Conservation (phyloP, 2,888 invertebrate genomes). For the Arge pagana region DNA sequence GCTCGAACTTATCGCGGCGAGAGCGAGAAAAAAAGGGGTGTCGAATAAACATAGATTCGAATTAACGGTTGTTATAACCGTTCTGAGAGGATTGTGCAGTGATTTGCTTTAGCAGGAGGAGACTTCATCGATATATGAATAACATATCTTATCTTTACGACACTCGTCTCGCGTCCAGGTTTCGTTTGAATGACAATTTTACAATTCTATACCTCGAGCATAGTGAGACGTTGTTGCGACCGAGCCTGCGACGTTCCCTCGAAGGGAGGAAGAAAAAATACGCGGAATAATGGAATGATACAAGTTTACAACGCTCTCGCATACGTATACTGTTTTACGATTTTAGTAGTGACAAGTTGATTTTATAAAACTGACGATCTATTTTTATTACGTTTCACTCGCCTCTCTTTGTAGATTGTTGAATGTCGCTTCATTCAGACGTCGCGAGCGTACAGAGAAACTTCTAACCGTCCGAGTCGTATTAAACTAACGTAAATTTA, state of each 20-base stretch:
- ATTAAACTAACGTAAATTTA: no score
- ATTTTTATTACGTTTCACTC: neutral
- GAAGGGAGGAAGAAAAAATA: neutral
- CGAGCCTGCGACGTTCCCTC: slow-evolving; percentile 27
- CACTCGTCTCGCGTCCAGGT: neutral
- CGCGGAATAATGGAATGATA: slow-evolving; percentile 26
- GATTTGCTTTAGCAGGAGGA: no score
- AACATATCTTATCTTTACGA: slow-evolving; percentile 21
- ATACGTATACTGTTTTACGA: slow-evolving; percentile 48
- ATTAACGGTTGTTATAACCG: no score
- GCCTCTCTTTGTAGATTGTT: neutral
- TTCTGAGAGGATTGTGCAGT: no score
- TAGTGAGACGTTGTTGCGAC: neutral
- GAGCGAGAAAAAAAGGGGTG: no score
- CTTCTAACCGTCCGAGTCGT: neutral
- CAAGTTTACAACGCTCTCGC: slow-evolving; percentile 47
- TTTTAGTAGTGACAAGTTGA: slow-evolving; percentile 28
- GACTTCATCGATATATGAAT: slow-evolving; percentile 20
- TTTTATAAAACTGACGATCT: neutral
- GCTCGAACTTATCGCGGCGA: no score
- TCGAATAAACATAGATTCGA: no score
- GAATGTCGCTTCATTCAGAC: no score
- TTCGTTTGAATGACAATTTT: slow-evolving; percentile 43
- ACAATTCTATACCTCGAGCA: slow-evolving; percentile 36
- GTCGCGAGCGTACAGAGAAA: neutral